These are phyloP conservation scores for Oncopodura yosiiana DNA, from an alignment of 1,140 invertebrate species.

Conservation along the genomic window DNA sequence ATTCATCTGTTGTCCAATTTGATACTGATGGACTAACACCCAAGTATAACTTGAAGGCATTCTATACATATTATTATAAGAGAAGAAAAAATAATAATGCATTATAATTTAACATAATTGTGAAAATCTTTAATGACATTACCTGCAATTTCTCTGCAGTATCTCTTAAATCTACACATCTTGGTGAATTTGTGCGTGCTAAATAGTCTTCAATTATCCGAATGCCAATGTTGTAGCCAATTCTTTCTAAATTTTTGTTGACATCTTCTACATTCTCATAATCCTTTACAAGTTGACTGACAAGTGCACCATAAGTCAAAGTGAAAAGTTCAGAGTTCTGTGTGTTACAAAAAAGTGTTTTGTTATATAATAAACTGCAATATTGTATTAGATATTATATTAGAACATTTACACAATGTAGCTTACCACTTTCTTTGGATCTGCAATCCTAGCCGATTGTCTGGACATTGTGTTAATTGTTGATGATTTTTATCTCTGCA, in stretches of 20 bases:
- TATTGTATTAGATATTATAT: conserved; percentile 11
- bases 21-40: conserved; percentile 80
- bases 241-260: conserved; percentile 82
- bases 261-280: conserved; percentile 96
- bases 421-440: conserved; percentile 58
- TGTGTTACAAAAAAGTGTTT: conserved; percentile 39
- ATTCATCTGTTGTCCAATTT: conserved; percentile 95
- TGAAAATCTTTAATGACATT: conserved; percentile 25
- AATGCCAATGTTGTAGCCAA: conserved; percentile 97
- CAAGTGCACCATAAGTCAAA: conserved; percentile 92
- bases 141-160: conserved; percentile 93
- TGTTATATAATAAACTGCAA: background rate
- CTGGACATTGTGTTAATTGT: conserved; percentile 55
- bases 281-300: conserved; percentile 93
- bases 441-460: conserved; percentile 47
- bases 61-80: conserved; percentile 39
- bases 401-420: background rate
- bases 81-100: background rate
- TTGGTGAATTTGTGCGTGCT: conserved; percentile 74
- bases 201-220: conserved; percentile 95
- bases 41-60: conserved; percentile 78
- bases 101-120: background rate
- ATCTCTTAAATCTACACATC: conserved; percentile 92
- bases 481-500: too few species aligned
- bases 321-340: conserved; percentile 96